Percentiles rank a stretch among this genome's conserved stretches.
Evolutionary conservation across 2,113 vertebrate species (phyloP).

Genomic region (Suncus etruscus): DNA sequence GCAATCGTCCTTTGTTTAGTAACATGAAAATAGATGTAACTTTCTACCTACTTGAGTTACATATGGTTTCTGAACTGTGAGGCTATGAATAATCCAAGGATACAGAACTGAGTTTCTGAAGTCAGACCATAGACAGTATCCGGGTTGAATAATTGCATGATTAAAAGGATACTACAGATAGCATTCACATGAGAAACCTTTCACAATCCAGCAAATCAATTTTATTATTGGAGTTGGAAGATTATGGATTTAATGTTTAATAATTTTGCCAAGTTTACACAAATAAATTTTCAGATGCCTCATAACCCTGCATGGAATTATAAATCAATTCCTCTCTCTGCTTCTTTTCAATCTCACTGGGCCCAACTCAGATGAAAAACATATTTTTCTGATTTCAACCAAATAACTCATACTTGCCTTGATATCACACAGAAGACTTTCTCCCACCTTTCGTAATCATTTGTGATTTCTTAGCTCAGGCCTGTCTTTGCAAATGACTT

Average conservation of each 20-base stretch:
- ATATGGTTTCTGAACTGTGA: conserved; percentile 7
- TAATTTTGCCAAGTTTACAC: conserved; percentile 48
- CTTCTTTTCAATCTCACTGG: conserved; percentile 37
- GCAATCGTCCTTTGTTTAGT: conserved; percentile 27
- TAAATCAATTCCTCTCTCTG: conserved; percentile 28
- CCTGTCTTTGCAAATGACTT: background rate
- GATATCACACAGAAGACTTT: background rate
- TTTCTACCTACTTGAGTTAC: conserved; percentile 8
- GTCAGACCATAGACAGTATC: conserved; percentile 3
- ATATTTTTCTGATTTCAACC: conserved; percentile 54
- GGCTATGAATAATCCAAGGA: conserved; percentile 14
- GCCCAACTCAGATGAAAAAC: conserved; percentile 20
- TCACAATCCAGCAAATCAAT: conserved; percentile 48
- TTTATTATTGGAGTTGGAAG: conserved; percentile 58
- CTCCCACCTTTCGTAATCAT: background rate
- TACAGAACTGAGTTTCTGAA: background rate
- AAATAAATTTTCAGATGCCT: conserved; percentile 52
- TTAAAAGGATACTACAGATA: background rate
- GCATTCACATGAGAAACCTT: conserved; percentile 44
- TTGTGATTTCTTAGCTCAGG: background rate
- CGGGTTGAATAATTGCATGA: background rate
- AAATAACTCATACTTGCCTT: conserved; percentile 28
- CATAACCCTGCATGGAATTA: conserved; percentile 24
- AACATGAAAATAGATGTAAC: conserved; percentile 14
- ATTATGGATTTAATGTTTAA: conserved; percentile 50